These are phyloP conservation scores for Pedionomus torquatus DNA, from an alignment of 2,113 vertebrate species.

Conservation along the genomic window DNA sequence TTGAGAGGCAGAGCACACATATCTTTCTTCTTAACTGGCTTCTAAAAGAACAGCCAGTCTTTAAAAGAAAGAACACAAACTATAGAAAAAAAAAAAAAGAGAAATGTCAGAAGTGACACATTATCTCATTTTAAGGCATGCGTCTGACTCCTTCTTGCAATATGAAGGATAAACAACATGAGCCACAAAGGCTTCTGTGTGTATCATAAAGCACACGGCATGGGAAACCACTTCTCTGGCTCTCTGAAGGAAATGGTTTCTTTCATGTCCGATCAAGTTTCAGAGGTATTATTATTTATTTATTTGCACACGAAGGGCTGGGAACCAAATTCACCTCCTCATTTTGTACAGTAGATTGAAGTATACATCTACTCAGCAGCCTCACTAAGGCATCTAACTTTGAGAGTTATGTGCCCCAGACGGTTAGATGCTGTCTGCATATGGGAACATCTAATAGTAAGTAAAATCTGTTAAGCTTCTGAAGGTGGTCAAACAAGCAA, in stretches of 20 bases:
- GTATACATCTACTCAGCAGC: neutral
- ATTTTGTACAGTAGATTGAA: neutral
- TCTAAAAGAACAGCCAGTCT: neutral
- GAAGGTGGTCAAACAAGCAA: neutral
- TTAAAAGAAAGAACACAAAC: neutral
- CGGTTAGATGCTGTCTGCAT: neutral
- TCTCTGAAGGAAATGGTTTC: constrained; percentile 25
- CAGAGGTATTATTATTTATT: constrained; percentile 36
- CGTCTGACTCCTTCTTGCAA: neutral
- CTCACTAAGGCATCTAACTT: neutral
- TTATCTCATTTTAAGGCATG: constrained; percentile 8
- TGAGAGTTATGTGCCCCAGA: neutral
- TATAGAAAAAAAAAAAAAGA: neutral
- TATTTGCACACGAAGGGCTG: neutral
- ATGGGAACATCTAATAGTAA: neutral
- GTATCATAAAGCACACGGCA: neutral
- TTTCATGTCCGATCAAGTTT: constrained; percentile 36
- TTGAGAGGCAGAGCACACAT: neutral
- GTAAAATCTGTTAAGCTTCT: neutral
- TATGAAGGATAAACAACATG: constrained; percentile 19
- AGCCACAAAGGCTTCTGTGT: constrained; percentile 56
- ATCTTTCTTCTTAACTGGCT: neutral
- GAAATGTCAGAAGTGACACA: constrained; percentile 15
- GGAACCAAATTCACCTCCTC: constrained; percentile 18
- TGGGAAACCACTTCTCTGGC: constrained; percentile 38